These are phyloP conservation scores for Cichladusa arquata DNA, from an alignment of 2,113 vertebrate species.

Conservation along the genomic window DNA sequence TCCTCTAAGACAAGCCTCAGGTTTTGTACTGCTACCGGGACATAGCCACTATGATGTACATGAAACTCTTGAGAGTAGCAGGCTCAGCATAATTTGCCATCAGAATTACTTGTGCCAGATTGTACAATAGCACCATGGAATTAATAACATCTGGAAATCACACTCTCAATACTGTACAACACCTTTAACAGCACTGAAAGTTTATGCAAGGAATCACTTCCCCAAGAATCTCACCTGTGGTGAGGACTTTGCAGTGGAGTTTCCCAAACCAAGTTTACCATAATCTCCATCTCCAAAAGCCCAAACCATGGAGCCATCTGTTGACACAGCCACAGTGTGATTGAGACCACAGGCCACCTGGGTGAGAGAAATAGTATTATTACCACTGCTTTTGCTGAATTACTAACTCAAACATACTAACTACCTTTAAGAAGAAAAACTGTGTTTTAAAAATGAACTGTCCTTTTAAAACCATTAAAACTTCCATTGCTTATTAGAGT, in stretches of 20 bases:
- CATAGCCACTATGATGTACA: not conserved
- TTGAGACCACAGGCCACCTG: conserved; percentile 87
- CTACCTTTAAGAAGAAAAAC: not conserved
- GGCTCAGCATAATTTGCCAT: not conserved
- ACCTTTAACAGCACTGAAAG: not conserved
- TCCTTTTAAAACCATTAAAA: not conserved
- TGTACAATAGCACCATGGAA: not conserved
- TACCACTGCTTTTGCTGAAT: not conserved
- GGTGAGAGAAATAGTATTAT: not conserved
- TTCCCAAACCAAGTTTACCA: conserved; percentile 84
- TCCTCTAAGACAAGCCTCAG: not conserved
- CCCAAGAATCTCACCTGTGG: conserved; percentile 74
- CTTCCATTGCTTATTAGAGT: not conserved
- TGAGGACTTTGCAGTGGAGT: conserved; percentile 85
- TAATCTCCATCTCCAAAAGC: conserved; percentile 87
- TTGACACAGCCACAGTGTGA: conserved; percentile 82
- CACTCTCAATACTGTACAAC: not conserved
- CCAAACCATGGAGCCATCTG: conserved; percentile 86
- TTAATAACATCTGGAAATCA: not conserved
- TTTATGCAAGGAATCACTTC: not conserved
- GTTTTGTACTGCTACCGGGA: not conserved
- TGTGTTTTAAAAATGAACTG: not conserved
- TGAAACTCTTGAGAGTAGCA: not conserved
- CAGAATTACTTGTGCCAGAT: not conserved
- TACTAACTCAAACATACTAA: not conserved